Evolutionary conservation across 2,888 invertebrate species (phyloP).

Genomic region (Orchesella flavescens): DNA sequence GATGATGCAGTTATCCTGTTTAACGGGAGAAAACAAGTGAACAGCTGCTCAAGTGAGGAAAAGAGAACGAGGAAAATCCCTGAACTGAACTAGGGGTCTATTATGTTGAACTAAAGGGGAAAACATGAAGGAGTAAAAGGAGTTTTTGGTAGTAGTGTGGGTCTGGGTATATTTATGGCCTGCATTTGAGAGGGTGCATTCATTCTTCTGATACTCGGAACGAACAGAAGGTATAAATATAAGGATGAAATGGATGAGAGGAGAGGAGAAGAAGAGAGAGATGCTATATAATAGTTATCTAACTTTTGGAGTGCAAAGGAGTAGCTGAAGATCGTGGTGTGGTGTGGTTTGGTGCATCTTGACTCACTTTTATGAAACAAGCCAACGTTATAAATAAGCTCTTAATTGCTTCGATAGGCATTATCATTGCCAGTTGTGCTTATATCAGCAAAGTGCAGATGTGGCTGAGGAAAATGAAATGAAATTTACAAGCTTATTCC

Average conservation of each 20-base stretch:
- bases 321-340: background rate
- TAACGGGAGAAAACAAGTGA: conserved; percentile 50
- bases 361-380: background rate
- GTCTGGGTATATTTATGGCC: conserved; percentile 36
- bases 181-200: conserved; percentile 44
- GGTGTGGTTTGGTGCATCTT: background rate
- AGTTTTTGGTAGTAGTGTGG: background rate
- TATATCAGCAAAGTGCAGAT: conserved; percentile 19
- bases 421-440: conserved; percentile 34
- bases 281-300: too few relatives aligned
- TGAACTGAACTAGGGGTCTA: conserved; percentile 19
- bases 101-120: conserved; percentile 7
- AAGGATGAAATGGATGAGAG: background rate
- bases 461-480: conserved; percentile 23
- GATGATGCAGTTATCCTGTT: conserved; percentile 55
- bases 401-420: conserved; percentile 54
- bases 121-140: conserved; percentile 9
- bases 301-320: too few relatives aligned
- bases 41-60: conserved; percentile 51
- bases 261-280: background rate
- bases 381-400: conserved; percentile 51
- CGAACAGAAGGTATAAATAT: background rate
- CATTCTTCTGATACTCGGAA: background rate
- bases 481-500: conserved; percentile 34
- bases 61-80: conserved; percentile 46